A percentile compares a stretch with the other conserved stretches of the same genome.
Conservation (phyloP, 1,140 invertebrate genomes). For the Bombus sibiricus region DNA sequence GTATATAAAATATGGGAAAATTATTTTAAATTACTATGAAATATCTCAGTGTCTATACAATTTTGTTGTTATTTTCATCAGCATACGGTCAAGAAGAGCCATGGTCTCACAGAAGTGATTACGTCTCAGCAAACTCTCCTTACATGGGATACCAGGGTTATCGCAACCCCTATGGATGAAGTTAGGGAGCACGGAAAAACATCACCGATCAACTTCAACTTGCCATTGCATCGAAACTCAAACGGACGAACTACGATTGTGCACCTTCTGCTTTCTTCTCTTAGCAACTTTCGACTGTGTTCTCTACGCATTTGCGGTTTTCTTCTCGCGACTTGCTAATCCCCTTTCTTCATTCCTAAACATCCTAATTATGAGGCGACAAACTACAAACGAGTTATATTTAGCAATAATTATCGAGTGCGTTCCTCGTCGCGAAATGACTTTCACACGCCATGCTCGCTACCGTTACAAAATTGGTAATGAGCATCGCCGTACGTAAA, state of each 20-base stretch:
- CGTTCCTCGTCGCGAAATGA: background rate
- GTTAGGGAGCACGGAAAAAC: background rate
- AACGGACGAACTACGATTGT: background rate
- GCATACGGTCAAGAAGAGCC: slow-evolving; percentile 76
- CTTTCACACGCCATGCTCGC: background rate
- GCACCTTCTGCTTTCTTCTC: background rate
- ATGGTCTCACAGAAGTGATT: slow-evolving; percentile 79
- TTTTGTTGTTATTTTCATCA: slow-evolving; percentile 42
- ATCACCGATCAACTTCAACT: background rate
- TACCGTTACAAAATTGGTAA: background rate
- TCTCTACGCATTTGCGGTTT: background rate
- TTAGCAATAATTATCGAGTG: slow-evolving; percentile 9
- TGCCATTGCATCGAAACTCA: background rate
- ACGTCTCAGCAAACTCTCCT: slow-evolving; percentile 45
- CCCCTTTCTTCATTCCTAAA: background rate
- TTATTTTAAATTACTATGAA: background rate
- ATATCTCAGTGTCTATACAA: background rate
- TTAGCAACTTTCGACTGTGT: slow-evolving; percentile 8
- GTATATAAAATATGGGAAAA: background rate
- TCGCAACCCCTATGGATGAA: slow-evolving; percentile 64
- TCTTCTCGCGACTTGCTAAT: background rate
- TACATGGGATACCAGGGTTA: slow-evolving; percentile 64
- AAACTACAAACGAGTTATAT: background rate
- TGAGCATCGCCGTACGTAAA: background rate
- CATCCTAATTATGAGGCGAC: background rate